Conservation (phyloP, 2,888 invertebrate genomes). For the Sicus ferrugineus region DNA sequence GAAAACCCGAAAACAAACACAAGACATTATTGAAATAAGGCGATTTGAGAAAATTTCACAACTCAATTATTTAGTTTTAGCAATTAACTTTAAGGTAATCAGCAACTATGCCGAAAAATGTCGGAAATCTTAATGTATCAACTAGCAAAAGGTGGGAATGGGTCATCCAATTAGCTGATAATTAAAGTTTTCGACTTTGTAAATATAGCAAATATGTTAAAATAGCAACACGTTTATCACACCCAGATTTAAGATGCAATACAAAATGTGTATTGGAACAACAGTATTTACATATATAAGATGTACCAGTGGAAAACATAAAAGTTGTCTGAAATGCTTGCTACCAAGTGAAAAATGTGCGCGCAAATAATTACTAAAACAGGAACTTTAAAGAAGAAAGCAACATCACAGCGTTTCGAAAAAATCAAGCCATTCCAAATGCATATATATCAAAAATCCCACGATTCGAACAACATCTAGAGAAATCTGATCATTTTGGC, state of each 20-base stretch:
- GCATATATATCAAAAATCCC: conserved; percentile 53
- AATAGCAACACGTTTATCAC: conserved; percentile 13
- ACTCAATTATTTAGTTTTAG: conserved; percentile 25
- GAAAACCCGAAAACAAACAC: not conserved
- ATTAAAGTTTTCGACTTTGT: conserved; percentile 6
- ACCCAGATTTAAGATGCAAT: not conserved
- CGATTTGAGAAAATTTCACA: not conserved
- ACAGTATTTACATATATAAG: conserved; percentile 2
- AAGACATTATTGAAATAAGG: not conserved
- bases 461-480: conserved; percentile 5
- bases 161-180: not conserved
- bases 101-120: not conserved
- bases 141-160: not conserved
- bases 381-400: not conserved
- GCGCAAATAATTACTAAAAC: conserved; percentile 47
- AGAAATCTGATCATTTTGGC: conserved; percentile 28
- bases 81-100: conserved; percentile 16
- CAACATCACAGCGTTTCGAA: conserved; percentile 15
- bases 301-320: conserved; percentile 16
- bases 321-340: conserved; percentile 20
- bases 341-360: conserved; percentile 42
- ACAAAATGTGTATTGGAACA: not conserved
- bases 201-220: conserved; percentile 23
- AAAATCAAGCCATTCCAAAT: conserved; percentile 25
- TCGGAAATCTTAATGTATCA: not conserved